phyloP scores from a whole-genome alignment of 2,113 vertebrate genomes.

The Corythaeola cristata region DNA sequence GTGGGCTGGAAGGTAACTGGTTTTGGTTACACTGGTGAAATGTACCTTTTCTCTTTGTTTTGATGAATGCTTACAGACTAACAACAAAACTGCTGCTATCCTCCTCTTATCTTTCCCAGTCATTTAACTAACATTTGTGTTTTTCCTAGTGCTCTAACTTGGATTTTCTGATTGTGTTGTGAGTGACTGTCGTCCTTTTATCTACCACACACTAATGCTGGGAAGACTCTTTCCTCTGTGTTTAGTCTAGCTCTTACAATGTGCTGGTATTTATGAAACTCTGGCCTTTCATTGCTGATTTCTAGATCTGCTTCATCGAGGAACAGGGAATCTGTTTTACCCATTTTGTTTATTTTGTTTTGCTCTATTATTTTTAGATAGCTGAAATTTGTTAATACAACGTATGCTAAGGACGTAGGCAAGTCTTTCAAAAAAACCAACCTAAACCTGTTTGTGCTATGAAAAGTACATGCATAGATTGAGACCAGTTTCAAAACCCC shows the following conservation, averaged over 20 bases:
- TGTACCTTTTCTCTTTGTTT: background rate
- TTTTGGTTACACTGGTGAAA: background rate
- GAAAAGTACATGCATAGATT: background rate
- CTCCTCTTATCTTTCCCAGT: background rate
- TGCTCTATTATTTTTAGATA: slow-evolving; percentile 22
- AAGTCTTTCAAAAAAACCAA: background rate
- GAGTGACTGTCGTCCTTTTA: slow-evolving; percentile 43
- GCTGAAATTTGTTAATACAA: background rate
- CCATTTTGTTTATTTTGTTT: slow-evolving; percentile 42
- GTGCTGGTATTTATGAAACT: slow-evolving; percentile 73
- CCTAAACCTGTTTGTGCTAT: background rate
- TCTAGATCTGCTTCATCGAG: slow-evolving; percentile 98
- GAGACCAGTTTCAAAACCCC: background rate
- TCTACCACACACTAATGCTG: slow-evolving; percentile 12
- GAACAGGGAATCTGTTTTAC: slow-evolving; percentile 66
- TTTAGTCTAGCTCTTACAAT: slow-evolving; percentile 80
- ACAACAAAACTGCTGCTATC: background rate
- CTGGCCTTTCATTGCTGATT: slow-evolving; percentile 95
- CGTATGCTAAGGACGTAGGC: background rate
- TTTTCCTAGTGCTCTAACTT: slow-evolving; percentile 64
- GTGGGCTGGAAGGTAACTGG: background rate
- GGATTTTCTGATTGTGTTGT: slow-evolving; percentile 66
- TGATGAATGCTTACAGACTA: background rate
- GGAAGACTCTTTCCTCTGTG: slow-evolving; percentile 45
- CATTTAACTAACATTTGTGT: slow-evolving; percentile 51